Percentiles rank a stretch among this genome's conserved stretches.
Evolutionary conservation across 2,113 vertebrate genomes (phyloP).

Genomic region (Propithecus coquereli): DNA sequence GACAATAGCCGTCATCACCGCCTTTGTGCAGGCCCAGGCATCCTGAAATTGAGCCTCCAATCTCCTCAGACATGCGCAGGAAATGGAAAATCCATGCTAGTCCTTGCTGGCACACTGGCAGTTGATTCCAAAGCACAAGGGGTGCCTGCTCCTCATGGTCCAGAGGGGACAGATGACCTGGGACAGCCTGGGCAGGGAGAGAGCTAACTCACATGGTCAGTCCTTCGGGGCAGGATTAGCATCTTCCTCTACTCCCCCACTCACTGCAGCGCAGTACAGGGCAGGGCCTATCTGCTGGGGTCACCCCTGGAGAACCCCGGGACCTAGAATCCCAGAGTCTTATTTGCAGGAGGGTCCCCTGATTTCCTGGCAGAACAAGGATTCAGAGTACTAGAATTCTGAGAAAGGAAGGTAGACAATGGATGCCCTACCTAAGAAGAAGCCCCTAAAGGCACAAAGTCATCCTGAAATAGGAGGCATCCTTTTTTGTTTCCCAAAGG

Average conservation of each 20-base stretch:
- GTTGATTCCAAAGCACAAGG: background rate
- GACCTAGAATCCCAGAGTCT: background rate
- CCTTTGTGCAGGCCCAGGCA: conserved; percentile 77
- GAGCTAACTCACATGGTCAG: background rate
- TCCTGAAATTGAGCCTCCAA: conserved; percentile 69
- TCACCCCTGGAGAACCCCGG: background rate
- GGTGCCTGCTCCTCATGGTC: background rate
- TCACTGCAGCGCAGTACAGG: background rate
- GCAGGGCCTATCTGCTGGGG: background rate
- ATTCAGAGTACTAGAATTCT: background rate
- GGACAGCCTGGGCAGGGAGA: background rate
- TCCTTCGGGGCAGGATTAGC: background rate
- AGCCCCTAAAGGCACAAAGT: background rate
- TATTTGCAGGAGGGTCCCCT: background rate
- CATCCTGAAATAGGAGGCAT: background rate
- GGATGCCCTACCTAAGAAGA: background rate
- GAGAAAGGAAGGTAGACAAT: background rate
- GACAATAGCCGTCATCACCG: conserved; percentile 82
- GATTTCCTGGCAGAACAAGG: background rate
- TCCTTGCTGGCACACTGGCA: background rate
- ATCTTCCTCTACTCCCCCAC: background rate
- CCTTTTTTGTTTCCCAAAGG: background rate
- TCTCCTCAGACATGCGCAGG: conserved; percentile 71
- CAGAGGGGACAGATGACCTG: background rate
- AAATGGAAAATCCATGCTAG: conserved; percentile 80